Percentiles rank a stretch among this genome's conserved stretches.
These are phyloP conservation scores for Hylaeus anthracinus DNA, from an alignment of 1,140 invertebrate genomes.

Conservation along the genomic window DNA sequence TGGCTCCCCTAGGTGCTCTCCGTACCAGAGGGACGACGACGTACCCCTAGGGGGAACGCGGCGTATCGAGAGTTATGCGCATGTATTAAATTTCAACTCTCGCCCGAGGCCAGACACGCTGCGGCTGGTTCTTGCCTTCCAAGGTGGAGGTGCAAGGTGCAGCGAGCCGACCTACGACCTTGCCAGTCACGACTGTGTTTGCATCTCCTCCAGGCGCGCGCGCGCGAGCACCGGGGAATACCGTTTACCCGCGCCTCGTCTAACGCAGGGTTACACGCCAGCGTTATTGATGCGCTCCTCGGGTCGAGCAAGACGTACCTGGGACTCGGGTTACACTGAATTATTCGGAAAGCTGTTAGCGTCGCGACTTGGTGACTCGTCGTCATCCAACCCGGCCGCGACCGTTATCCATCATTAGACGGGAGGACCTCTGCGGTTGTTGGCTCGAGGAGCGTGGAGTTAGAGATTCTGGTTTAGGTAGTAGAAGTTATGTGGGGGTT, in stretches of 20 bases:
- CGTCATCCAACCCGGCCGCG: no score
- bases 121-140: conserved; percentile 55
- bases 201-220: not conserved
- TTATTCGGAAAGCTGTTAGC: not conserved
- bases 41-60: conserved; percentile 9
- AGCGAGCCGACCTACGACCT: conserved; percentile 72
- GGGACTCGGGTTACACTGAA: not conserved
- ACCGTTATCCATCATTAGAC: not conserved
- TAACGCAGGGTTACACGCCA: not conserved
- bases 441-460: not conserved
- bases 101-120: conserved; percentile 67
- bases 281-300: not conserved
- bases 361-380: not conserved
- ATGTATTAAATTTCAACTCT: conserved; percentile 75
- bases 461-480: no score
- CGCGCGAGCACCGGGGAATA: conserved; percentile 40
- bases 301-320: not conserved
- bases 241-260: conserved; percentile 44
- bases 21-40: conserved; percentile 4
- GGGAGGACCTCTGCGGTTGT: no score
- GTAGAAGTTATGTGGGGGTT: no score
- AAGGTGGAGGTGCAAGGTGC: conserved; percentile 72
- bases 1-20: conserved; percentile 26
- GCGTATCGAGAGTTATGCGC: conserved; percentile 62
- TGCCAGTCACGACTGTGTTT: conserved; percentile 69